phyloP scores from a whole-genome alignment of 2,113 vertebrate species.

The Acrocephalus arundinaceus region DNA sequence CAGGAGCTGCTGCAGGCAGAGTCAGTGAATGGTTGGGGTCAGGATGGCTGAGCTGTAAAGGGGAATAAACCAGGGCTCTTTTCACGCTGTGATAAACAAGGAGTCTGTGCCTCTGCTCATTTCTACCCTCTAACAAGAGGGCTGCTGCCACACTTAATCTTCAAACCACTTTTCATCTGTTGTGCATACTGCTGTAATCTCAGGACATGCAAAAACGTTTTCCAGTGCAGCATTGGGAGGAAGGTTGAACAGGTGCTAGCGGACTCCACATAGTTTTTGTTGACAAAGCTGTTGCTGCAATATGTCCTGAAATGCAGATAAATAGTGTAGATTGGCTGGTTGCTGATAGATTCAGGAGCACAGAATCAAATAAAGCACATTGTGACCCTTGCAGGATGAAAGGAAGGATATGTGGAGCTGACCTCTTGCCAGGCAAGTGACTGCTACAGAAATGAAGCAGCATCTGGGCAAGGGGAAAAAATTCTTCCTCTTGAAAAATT shows the following conservation, averaged over 20 bases:
- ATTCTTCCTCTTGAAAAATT: background rate
- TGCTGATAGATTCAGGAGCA: background rate
- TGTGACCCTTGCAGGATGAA: background rate
- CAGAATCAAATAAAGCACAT: background rate
- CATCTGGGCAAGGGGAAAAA: background rate
- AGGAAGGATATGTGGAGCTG: background rate
- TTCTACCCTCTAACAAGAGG: background rate
- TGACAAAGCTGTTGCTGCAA: background rate
- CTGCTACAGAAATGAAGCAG: background rate
- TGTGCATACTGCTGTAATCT: background rate
- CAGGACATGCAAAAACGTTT: background rate
- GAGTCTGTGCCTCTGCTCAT: background rate
- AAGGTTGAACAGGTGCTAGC: background rate
- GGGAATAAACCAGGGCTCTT: background rate
- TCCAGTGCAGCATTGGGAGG: fast-evolving
- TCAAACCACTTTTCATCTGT: background rate
- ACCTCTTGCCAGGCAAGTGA: background rate
- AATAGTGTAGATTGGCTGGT: background rate
- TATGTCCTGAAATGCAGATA: background rate
- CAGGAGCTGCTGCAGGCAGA: background rate
- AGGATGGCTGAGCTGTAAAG: background rate
- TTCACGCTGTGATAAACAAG: background rate
- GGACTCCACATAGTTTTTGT: background rate
- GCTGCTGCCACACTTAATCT: background rate
- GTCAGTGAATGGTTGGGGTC: background rate